These are phyloP conservation scores for Nymphalis io DNA, from an alignment of 1,140 invertebrate species.

Conservation along the genomic window DNA sequence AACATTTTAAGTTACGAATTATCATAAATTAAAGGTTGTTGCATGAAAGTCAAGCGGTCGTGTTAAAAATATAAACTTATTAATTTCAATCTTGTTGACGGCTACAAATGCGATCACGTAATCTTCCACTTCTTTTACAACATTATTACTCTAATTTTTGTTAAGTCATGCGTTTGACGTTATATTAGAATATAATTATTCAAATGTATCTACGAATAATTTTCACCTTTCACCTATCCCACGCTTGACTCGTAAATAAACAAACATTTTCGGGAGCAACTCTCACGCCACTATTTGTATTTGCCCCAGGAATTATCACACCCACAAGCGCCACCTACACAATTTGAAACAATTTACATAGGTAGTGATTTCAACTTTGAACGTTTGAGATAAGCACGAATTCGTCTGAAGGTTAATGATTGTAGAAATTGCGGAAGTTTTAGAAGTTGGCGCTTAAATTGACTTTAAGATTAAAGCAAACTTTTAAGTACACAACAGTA, in stretches of 20 bases:
- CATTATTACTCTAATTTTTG: not conserved
- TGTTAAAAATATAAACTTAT: not conserved
- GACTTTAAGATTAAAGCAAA: conserved; percentile 57
- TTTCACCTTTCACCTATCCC: conserved; percentile 74
- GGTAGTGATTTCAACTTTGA: conserved; percentile 29
- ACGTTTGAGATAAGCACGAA: conserved; percentile 21
- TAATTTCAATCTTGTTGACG: not conserved
- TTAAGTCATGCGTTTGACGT: not conserved
- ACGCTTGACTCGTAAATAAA: conserved; percentile 69
- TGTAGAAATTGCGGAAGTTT: conserved; percentile 58
- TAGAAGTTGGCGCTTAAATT: conserved; percentile 56
- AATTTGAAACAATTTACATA: conserved; percentile 51
- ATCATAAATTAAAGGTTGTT: not conserved
- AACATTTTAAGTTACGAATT: conserved; percentile 8
- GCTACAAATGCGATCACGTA: no score
- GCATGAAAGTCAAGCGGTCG: not conserved
- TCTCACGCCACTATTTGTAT: conserved; percentile 73
- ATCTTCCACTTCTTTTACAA: no score
- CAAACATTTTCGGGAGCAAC: conserved; percentile 69
- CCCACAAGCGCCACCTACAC: conserved; percentile 72
- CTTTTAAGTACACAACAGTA: conserved; percentile 38
- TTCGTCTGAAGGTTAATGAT: conserved; percentile 47
- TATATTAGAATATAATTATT: not conserved
- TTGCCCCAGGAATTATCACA: conserved; percentile 73
- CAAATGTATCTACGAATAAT: conserved; percentile 1